Evolutionary conservation across 2,797 vertebrate genomes (phyloP), one percentile per base, ranked within the genome.

Genomic region (Acanthopagrus latus): DNA sequence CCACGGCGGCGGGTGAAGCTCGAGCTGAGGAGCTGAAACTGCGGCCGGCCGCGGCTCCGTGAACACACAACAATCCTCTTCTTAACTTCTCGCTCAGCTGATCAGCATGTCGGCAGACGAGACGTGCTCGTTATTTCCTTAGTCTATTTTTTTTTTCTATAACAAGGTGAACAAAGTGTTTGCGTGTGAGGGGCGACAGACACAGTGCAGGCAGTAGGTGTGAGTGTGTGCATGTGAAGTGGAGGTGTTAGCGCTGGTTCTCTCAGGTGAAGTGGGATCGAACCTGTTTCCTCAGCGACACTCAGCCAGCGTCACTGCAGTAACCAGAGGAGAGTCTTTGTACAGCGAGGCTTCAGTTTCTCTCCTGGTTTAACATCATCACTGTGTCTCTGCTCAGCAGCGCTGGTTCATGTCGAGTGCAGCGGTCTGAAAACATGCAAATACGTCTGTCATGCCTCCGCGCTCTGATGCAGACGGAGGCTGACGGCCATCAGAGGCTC

Each of bases 201-300:
- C 1, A 13, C 48, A n/a, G 20, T 50, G 75, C 67, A 51, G 63
- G 66, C 43, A 47, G 50, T 27, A 56, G 62, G 64, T 78, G 89
- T 80, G 71, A 74, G 57, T 38, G 58, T 47, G 57, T 67, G 46
- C 64, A 6, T 66, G 75, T 58, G 71, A 83, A 71, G 59, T 17
- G 0, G 69, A 85, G 73, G 86, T 90, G 85, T 86, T 66, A 60
- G 23, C 20, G 64, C 55, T 71, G 76, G 29, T 76, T 77, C 57
- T 25, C 63, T 17, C 44, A 69, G 57, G 65, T 79, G 71, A 83
- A 69, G 77, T 83, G 70, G 62, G 51, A 84, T 67, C 54, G 52
- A 70, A 84, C 83, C 60, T 60, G 48, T 82, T 74, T 80, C 20
- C 54, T 55, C 55, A 72, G 25, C 63, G 74, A 67, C 79, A 68